Evolutionary conservation across 2,797 vertebrate genomes (phyloP), one percentile per base, ranked within the genome.

Genomic region (Prionace glauca): DNA sequence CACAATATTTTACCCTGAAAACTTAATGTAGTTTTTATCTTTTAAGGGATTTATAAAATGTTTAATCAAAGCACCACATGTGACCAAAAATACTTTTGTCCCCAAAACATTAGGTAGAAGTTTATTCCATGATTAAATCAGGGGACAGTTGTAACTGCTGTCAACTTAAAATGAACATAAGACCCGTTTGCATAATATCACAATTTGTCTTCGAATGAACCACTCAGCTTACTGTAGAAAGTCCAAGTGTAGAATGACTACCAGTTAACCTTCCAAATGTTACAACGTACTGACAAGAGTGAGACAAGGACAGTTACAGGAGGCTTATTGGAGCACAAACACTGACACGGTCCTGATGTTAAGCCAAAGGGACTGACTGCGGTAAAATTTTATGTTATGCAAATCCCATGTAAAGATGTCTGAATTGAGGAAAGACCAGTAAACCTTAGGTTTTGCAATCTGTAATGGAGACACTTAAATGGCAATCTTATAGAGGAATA

Each of bases 1-100:
- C 56, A 29, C 93, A 74, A 95, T 32, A 95, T 60, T 77, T 60
- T 41, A 74, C 29, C 67, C 93, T 92, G 90, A 92, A 92, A 92
- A 92, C 24, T 41, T 22, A 24, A 69, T 45, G 77, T 60, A n/a
- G 29, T 56, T 41, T 36, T 93, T 93, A n/a, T 74, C 74, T 74
- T 94, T 72, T 74, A 94, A 32, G 60, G 62, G 69, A 50, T 74
- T 95, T 56, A 77, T 26, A 95, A 92, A 69, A 69, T 69, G n/a
- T 69, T 69, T 41, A 92, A 24, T 67, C 20, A 20, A 92, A 92
- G 90, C 90, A 92, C 90, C 90, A 92, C 20, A 77, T 60, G 45
- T 71, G 71, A 95, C 50, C n/a, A 32, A 77, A 95, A 94, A 77
- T 18, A 45, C 1, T 95, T 69, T 45, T 72, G 36, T 45, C 65